Conservation (phyloP, 2,113 vertebrate genomes). For the Neopipo cinnamomea region DNA sequence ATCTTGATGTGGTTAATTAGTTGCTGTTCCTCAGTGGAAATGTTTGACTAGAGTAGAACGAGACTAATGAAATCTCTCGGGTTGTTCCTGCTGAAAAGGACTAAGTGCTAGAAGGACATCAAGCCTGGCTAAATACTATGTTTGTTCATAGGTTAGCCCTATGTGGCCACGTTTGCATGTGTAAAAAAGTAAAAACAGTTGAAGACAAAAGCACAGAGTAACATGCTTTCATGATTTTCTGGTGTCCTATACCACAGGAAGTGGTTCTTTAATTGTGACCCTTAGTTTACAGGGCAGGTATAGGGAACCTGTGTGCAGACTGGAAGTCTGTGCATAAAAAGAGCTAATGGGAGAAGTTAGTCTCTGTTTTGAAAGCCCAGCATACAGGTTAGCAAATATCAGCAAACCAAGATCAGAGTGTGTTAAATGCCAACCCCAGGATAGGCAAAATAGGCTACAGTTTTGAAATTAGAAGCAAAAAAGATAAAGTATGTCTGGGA, state of each 20-base stretch:
- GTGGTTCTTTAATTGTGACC: background rate
- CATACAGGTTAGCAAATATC: background rate
- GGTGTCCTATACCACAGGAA: background rate
- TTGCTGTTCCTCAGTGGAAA: conserved; percentile 33
- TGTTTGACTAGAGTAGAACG: conserved; percentile 17
- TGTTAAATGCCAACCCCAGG: background rate
- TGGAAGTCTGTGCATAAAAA: background rate
- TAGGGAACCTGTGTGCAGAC: accelerated
- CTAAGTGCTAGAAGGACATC: background rate
- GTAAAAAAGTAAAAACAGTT: background rate
- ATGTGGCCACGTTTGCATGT: background rate
- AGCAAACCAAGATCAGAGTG: background rate
- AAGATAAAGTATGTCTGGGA: background rate
- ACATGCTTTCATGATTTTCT: background rate
- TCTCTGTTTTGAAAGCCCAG: background rate
- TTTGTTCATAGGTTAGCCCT: background rate
- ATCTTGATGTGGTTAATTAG: conserved; percentile 59
- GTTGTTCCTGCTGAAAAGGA: background rate
- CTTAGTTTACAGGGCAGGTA: background rate
- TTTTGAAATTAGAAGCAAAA: background rate
- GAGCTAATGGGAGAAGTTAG: background rate
- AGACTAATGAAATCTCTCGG: conserved; percentile 16
- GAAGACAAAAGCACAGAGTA: background rate
- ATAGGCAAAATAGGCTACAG: background rate
- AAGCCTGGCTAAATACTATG: background rate